Percentiles rank a stretch among this genome's conserved stretches.
Evolutionary conservation across 2,113 vertebrate genomes (phyloP).

Genomic region (Laticauda colubrina): DNA sequence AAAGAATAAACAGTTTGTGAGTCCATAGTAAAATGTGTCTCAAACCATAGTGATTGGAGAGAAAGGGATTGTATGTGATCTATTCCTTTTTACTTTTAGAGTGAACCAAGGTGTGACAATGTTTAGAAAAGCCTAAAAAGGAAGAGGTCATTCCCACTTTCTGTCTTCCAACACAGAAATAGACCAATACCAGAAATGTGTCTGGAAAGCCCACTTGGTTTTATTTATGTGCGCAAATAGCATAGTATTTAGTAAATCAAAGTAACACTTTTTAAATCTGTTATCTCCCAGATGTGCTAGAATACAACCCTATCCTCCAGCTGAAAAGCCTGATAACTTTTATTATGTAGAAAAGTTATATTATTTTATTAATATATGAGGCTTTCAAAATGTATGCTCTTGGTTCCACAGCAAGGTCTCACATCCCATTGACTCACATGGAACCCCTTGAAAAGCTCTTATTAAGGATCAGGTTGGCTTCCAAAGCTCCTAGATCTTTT

Average conservation of each 20-base stretch:
- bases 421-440: background rate
- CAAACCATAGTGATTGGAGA: background rate
- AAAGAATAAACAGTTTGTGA: background rate
- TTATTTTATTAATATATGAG: background rate
- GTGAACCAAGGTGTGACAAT: background rate
- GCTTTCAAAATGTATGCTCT: background rate
- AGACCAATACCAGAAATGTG: background rate
- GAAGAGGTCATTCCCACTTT: no score
- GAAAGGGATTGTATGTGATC: background rate
- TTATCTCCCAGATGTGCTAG: background rate
- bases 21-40: background rate
- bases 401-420: background rate
- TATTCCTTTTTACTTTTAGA: background rate
- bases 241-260: background rate
- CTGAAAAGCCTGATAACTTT: background rate
- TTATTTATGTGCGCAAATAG: background rate
- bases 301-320: background rate
- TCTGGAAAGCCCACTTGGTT: background rate
- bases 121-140: background rate
- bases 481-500: background rate
- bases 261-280: background rate
- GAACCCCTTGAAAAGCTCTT: background rate
- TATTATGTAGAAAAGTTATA: no score
- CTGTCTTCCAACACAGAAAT: background rate
- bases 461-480: background rate